These are phyloP conservation scores for Sciurus vulgaris DNA, from an alignment of 2,797 vertebrate genomes.

Conservation along the genomic window DNA sequence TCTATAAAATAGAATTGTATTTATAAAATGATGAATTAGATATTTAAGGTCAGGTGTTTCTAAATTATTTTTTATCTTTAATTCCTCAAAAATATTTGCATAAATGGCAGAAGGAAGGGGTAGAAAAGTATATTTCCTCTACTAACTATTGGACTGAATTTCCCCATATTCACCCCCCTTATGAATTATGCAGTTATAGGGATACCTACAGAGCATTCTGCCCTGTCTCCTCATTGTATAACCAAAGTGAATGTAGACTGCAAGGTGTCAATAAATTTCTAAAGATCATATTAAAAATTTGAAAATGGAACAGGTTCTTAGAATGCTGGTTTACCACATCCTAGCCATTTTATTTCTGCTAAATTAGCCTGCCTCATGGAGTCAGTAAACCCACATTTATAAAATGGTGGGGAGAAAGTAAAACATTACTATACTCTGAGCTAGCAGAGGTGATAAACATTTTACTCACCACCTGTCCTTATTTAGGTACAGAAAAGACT, in stretches of 20 bases:
- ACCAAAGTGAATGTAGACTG: background rate
- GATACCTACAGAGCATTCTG: background rate
- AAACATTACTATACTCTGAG: background rate
- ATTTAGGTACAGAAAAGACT: conserved; percentile 23
- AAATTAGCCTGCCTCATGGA: background rate
- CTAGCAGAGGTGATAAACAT: background rate
- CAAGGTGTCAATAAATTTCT: conserved; percentile 40
- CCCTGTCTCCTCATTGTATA: background rate
- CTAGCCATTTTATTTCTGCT: conserved; percentile 28
- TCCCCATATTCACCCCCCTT: background rate
- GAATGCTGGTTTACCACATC: conserved; percentile 2
- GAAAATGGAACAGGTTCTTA: conserved; percentile 37
- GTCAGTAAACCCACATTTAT: conserved; percentile 1
- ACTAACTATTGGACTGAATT: background rate
- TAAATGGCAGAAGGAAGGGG: background rate
- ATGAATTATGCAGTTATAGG: background rate
- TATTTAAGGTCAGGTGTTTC: conserved; percentile 45
- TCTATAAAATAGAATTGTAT: conserved; percentile 30
- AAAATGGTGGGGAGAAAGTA: conserved; percentile 16
- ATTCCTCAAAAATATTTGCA: conserved; percentile 32
- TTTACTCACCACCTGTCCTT: background rate
- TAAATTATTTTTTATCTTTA: conserved; percentile 65
- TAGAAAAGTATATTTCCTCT: background rate
- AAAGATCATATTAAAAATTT: conserved; percentile 18
- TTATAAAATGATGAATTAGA: conserved; percentile 35